A percentile compares a stretch with the other conserved stretches of the same genome.
phyloP scores from a whole-genome alignment of 2,113 vertebrate species.

The Callaeas wilsoni region DNA sequence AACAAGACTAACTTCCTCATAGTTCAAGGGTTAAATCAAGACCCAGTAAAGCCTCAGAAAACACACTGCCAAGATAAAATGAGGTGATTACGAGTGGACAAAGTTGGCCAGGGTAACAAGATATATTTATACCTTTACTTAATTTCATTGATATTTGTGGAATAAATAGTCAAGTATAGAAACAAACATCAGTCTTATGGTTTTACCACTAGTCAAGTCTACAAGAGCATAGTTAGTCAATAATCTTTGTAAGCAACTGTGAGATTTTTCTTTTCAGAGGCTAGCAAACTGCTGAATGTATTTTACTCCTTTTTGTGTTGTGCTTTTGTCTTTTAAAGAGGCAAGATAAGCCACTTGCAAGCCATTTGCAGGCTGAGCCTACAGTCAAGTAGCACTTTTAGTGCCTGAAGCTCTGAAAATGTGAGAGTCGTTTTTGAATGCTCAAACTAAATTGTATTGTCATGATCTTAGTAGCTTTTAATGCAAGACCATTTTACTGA shows the following conservation, averaged over 20 bases:
- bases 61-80: not conserved
- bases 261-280: not conserved
- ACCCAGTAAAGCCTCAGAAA: not conserved
- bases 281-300: not conserved
- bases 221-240: not conserved
- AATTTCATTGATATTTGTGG: not conserved
- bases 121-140: not conserved
- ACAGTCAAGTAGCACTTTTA: not conserved
- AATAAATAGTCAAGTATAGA: not conserved
- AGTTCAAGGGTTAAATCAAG: not conserved
- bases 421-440: not conserved
- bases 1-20: not conserved
- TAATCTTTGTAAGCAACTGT: not conserved
- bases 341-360: not conserved
- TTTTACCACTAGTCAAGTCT: not conserved
- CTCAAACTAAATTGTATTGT: not conserved
- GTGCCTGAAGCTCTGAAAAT: not conserved
- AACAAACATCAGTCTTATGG: not conserved
- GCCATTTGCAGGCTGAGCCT: not conserved
- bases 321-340: not conserved
- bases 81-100: not conserved
- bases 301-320: not conserved
- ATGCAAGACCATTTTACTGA: not conserved
- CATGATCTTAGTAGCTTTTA: not conserved
- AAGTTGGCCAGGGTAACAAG: not conserved